Base-by-base conservation (phyloP, 1,140 invertebrate species). In the Neodiprion pinetum region DNA sequence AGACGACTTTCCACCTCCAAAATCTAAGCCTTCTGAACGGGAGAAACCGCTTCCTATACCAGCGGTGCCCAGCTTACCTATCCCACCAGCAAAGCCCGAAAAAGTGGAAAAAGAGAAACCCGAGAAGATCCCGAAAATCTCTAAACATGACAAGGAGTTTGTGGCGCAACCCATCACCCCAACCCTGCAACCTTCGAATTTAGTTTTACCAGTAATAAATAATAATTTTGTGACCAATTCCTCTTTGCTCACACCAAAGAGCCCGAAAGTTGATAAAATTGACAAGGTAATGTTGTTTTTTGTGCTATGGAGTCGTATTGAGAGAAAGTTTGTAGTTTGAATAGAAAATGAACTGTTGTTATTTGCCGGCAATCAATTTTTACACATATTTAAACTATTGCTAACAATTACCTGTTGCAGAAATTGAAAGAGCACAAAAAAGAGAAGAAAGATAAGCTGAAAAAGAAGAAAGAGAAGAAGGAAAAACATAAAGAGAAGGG, bases 341-440 rank as follows among this genome's bases (percentile, higher is more conserved):
- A 40, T 40, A 40, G 28, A 40, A 40, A 40, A 40, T 40, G 28
- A 40, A 40, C 28, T 40, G 28, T 40, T 40, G 28, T 1, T 1
- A 40, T 40, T 40, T 40, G 5, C 28, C 1, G 28, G 28, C 5
- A 5, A 40, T 40, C 28, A 40, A 40, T 40, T 40, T 40, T 40
- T 40, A 40, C 28, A 5, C 28, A 5, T 5, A 40, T 1, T 40
- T 40, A 40, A 40, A 40, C 28, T 21, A 21, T 21, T 21, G 17
- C 17, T 40, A 40, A 40, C 2, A 40, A 40, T 40, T 40, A 40
- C 5, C 28, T 61, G 53, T 77, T 85, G 67, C 89, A 92, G 84
- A 94, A 94, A 79, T 89, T 91, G 50, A 93, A 93, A 79, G 91
- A 93, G 71, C 91, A 92, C 80, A 94, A 94, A 84, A 91, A 92